Evolutionary conservation across 2,113 vertebrate genomes (phyloP), one percentile per base, ranked within the genome.

Genomic region (Seriola dumerili): DNA sequence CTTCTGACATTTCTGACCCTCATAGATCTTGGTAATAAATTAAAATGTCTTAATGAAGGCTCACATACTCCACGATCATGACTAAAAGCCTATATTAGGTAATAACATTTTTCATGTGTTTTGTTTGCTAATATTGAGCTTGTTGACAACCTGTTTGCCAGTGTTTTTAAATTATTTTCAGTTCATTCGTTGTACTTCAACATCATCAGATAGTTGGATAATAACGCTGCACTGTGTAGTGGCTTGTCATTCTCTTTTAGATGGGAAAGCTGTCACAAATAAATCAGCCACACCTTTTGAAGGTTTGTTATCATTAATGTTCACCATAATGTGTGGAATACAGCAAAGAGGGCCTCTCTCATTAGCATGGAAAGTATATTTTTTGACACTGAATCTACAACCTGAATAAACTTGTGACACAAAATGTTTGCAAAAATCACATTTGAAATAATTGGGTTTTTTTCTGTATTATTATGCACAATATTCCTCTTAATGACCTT

Each of bases 61-160:
- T 74, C n/a, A 36, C 1, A 0, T 40, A 25, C 25, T 59, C 59
- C 10, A 36, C 36, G 9, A 32, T 72, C 5, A 14, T 70, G 14
- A 76, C 54, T 17, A 67, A 36, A 23, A 72, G 52, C 87, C 90
- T 85, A 87, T 86, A 79, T 90, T 87, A 90, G 84, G 74, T 65
- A 46, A 80, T 61, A 34, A 17, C 5, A 3, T 3, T 67, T 9
- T 64, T 61, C 23, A 23, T 69, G 11, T 83, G 50, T 58, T 72
- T 58, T 64, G 7, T 75, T 87, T 79, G 25, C 29, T 44, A 11
- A 52, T 40, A 8, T 58, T 83, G 34, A 36, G 17, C 42, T 32
- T 59, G 40, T 71, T 4, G 16, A 50, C 3, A 64, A 40, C 21
- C 16, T 36, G 5, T 65, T 69, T 50, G 19, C 57, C 29, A 59